Evolutionary conservation across 2,797 vertebrate species (phyloP).

Genomic region (Acrocephalus scirpaceus): DNA sequence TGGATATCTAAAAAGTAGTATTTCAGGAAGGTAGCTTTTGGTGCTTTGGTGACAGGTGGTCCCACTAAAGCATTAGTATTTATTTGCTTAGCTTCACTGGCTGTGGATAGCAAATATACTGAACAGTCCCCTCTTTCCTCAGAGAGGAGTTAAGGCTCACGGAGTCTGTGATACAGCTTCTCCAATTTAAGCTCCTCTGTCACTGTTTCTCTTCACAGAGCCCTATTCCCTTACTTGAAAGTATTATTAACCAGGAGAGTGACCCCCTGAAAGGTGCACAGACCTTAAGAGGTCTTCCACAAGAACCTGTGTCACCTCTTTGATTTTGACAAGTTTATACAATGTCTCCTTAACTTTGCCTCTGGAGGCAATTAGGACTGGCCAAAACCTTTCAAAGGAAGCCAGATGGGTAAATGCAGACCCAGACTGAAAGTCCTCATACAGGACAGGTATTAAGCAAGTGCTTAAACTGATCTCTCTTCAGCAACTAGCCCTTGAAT

Average conservation of each 20-base stretch:
- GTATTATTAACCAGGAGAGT: neutral
- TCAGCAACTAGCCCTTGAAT: neutral
- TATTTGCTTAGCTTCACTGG: neutral
- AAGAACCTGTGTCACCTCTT: neutral
- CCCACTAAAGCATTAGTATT: neutral
- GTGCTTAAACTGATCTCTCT: neutral
- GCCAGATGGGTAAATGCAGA: neutral
- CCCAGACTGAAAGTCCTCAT: neutral
- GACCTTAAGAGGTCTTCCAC: no score
- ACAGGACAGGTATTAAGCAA: neutral
- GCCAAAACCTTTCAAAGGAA: neutral
- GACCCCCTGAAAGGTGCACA: neutral
- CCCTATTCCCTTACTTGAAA: neutral
- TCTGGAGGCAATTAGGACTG: neutral
- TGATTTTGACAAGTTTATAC: neutral
- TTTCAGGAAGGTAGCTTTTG: neutral
- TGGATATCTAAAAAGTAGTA: neutral
- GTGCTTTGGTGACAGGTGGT: neutral
- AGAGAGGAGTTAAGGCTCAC: neutral
- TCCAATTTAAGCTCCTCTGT: neutral
- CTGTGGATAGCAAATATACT: neutral
- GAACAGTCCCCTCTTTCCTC: neutral
- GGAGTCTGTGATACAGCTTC: neutral
- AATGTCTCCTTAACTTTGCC: neutral
- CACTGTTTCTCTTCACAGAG: neutral